Percentiles rank a stretch among this genome's conserved stretches.
These are phyloP conservation scores for Eretmocerus hayati DNA, from an alignment of 2,888 invertebrate genomes.

Conservation along the genomic window DNA sequence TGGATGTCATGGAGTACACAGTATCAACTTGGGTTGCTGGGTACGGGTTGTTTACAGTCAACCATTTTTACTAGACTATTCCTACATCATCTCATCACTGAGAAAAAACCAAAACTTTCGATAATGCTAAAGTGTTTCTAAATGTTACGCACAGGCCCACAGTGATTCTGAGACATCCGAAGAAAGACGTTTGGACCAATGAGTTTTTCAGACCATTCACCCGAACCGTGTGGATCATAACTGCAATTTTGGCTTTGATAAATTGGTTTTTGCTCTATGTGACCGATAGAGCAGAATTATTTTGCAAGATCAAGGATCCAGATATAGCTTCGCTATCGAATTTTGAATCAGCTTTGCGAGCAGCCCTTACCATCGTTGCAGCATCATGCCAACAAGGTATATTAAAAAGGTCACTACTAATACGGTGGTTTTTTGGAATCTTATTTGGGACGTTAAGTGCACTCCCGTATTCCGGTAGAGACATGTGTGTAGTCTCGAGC, in stretches of 20 bases:
- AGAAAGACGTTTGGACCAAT: conserved; percentile 53
- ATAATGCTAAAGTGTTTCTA: neutral
- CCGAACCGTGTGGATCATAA: conserved; percentile 52
- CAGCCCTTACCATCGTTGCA: conserved; percentile 44
- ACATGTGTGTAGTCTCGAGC: too few relatives aligned
- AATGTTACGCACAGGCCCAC: conserved; percentile 45
- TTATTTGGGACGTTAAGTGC: too few relatives aligned
- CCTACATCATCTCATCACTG: neutral
- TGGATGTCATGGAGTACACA: conserved; percentile 53
- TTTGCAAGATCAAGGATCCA: conserved; percentile 6
- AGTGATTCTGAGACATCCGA: conserved; percentile 64
- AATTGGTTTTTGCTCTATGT: conserved; percentile 30
- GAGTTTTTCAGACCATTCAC: conserved; percentile 61
- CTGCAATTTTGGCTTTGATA: conserved; percentile 39
- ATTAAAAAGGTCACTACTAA: neutral
- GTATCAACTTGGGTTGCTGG: conserved; percentile 58
- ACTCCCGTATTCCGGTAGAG: too few relatives aligned
- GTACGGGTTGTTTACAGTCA: too few relatives aligned
- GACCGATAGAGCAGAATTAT: conserved; percentile 26
- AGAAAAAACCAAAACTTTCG: neutral
- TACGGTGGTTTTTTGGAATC: too few relatives aligned
- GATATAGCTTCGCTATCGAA: conserved; percentile 6
- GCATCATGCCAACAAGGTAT: conserved; percentile 49
- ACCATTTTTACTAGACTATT: neutral
- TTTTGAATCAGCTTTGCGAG: conserved; percentile 28